Evolutionary conservation across 2,888 invertebrate species (phyloP), one percentile per base, ranked within the genome.

Genomic region (Dascillus cervinus): DNA sequence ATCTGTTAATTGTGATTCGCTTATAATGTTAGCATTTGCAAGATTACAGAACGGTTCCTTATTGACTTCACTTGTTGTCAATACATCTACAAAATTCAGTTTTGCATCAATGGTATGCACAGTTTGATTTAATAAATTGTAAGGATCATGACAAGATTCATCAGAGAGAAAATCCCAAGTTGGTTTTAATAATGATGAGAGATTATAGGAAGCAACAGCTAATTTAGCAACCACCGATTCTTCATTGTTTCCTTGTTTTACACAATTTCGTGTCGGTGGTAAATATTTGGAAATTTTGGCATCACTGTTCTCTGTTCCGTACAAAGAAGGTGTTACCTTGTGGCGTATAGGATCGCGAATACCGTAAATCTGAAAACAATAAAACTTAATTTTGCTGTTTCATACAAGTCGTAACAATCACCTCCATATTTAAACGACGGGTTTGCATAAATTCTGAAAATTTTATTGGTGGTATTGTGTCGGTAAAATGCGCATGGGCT

Each of bases 401-500:
- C 3, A 20, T 21, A 21, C 20, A 20, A n/a, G n/a, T n/a, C n/a
- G n/a, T n/a, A n/a, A n/a, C n/a, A n/a, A n/a, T 33, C 43, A 49
- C 47, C 37, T 49, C 37, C 8, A 46, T 31, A 14, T 29, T 28
- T 11, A 49, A 39, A 15, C 37, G 32, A 13, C 38, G 39, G 12
- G 39, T 38, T 40, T 44, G 44, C 5, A 47, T 23, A 29, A 43
- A 40, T 27, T 47, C 41, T 5, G 40, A 12, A 14, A 50, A 34
- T 25, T 35, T 38, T 25, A 39, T 14, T 19, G 28, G 32, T 2
- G 41, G 36, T 4, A 39, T 19, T 13, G 32, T 22, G 9, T 39
- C 11, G 3, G 39, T 38, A 31, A 51, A 49, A 36, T 47, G 39
- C 10, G 43, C 40, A 25, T 47, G 48, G 11, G 44, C 37, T 31